phyloP scores from a whole-genome alignment of 2,888 invertebrate species.

The Microctonus hyperodae region DNA sequence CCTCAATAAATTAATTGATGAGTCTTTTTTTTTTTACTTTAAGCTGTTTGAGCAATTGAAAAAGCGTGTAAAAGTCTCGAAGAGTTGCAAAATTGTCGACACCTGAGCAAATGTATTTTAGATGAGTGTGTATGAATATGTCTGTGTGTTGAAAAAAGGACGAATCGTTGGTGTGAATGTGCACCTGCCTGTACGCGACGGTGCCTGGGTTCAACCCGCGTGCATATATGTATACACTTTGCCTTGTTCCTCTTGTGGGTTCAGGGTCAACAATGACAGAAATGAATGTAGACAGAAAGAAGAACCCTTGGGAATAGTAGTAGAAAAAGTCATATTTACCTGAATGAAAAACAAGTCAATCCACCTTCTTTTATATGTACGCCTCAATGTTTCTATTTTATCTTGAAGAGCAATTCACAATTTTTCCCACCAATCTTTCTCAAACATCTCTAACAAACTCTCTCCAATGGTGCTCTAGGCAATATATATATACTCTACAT shows the following conservation, averaged over 20 bases:
- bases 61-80: not conserved
- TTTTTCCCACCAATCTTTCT: not conserved
- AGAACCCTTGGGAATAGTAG: constrained; percentile 12
- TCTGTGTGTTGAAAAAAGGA: not conserved
- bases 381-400: not conserved
- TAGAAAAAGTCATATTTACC: constrained; percentile 24
- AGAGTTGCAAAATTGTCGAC: constrained; percentile 6
- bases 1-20: constrained; percentile 28
- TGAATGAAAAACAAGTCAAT: constrained; percentile 10
- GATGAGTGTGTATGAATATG: not conserved
- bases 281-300: not conserved
- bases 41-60: not conserved
- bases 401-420: not conserved
- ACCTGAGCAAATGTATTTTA: constrained; percentile 13
- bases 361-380: not conserved
- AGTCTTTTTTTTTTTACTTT: constrained; percentile 21
- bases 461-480: not conserved
- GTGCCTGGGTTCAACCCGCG: not conserved
- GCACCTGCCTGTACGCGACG: constrained; percentile 24
- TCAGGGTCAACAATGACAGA: constrained; percentile 26
- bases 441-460: not conserved
- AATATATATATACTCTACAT: not conserved
- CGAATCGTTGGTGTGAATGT: not conserved
- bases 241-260: constrained; percentile 12
- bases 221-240: not conserved